phyloP scores from a whole-genome alignment of 1,140 invertebrate genomes.

The Cepaea nemoralis region DNA sequence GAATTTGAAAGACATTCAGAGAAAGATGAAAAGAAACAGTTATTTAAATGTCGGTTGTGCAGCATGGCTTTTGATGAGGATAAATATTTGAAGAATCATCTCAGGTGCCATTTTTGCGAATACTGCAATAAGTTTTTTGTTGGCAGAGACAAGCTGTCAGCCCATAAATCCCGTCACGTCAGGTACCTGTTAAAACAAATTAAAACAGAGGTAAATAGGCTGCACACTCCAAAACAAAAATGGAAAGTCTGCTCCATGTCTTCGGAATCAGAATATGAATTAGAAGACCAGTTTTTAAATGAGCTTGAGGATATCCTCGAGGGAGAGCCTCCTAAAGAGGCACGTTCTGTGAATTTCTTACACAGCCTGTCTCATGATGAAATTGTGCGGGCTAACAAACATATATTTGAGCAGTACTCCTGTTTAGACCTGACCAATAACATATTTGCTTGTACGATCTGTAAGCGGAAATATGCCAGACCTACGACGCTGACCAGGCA shows the following conservation, averaged over 20 bases:
- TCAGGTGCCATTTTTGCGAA: conserved; percentile 35
- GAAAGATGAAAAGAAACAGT: conserved; percentile 20
- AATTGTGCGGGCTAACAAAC: conserved; percentile 34
- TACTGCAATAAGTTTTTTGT: conserved; percentile 35
- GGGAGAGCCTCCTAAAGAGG: conserved; percentile 8
- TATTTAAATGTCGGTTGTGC: conserved; percentile 22
- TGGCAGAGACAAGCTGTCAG: conserved; percentile 17
- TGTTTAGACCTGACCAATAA: conserved; percentile 31
- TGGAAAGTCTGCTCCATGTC: not conserved
- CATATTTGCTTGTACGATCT: conserved; percentile 39
- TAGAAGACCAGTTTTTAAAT: conserved; percentile 34
- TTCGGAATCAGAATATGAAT: conserved; percentile 31
- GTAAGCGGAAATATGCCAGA: conserved; percentile 38
- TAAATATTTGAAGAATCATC: conserved; percentile 28
- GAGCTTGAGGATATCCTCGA: conserved; percentile 37
- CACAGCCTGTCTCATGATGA: conserved; percentile 37
- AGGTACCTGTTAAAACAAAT: conserved; percentile 15
- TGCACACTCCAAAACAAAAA: conserved; percentile 2
- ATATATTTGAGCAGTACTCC: conserved; percentile 38
- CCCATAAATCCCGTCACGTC: conserved; percentile 17
- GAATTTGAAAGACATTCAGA: conserved; percentile 16
- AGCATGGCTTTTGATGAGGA: not conserved
- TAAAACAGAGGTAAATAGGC: conserved; percentile 1
- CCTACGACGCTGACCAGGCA: conserved; percentile 37
- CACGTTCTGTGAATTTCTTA: conserved; percentile 23